Base-by-base conservation (phyloP, 2,113 vertebrate species). In the Protobothrops mucrosquamatus region DNA sequence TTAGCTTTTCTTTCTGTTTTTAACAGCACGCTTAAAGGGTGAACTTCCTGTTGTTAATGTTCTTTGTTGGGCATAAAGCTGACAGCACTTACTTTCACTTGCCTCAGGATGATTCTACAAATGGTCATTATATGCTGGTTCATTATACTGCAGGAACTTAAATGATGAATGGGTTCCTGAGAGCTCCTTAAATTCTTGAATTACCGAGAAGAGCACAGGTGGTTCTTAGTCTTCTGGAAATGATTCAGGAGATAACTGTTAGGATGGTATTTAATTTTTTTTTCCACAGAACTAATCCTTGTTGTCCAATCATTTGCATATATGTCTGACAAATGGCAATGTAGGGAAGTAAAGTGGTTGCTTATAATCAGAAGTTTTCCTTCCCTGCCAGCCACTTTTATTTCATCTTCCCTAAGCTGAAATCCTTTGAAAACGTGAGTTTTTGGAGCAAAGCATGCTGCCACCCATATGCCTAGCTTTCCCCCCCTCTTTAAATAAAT, bases 181-280 rank as follows among this genome's bases (percentile, higher is more conserved):
- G 86, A 95, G 95, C 92, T 93, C 95, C 94, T 96, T 97, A 93
- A 94, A 95, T 97, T 95, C 92, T 97, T 97, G 96, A 97, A 96
- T 96, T 97, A 96, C 96, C 74, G 96, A 94, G 93, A 95, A 96
- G 97, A 97, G 97, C 96, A 97, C 97, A 98, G 97, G 97, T 98
- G 97, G 97, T 97, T 95, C 95, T 96, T 96, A 97, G 96, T 59
- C 92, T 96, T 96, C 95, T 94, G 0, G 95, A 96, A 96, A 97
- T 97, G 96, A 97, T 96, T 96, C 96, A 95, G 95, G 96, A 96
- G 97, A 97, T 97, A 97, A 97, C 96, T 95, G 93, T 94, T 93
- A 94, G 92, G 93, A 95, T 95, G 95, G 97, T 96, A 95, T 96
- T 97, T 97, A 97, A 97, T 97, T 97, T 54, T 55, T 22, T 95